A percentile compares a stretch with the other conserved stretches of the same genome.
These are phyloP conservation scores for Brachyhypopomus occidentalis DNA, from an alignment of 2,113 vertebrate genomes.

Conservation along the genomic window DNA sequence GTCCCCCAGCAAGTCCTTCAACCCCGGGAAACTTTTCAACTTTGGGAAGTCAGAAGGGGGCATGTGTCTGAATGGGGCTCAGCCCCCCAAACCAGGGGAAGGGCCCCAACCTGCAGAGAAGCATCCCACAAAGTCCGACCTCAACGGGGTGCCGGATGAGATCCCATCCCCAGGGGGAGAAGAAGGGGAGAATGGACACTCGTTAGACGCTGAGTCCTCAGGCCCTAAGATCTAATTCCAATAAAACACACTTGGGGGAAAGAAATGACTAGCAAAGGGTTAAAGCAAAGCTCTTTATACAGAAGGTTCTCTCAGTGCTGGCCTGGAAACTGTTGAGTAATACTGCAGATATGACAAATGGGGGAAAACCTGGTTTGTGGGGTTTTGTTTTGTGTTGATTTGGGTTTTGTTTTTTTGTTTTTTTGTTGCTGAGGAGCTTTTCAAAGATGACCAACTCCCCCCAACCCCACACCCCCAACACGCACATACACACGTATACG, in stretches of 20 bases:
- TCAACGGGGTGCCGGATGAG: constrained; percentile 81
- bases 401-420: neutral
- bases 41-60: constrained; percentile 84
- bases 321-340: constrained; percentile 53
- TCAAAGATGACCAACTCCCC: constrained; percentile 56
- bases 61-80: constrained; percentile 80
- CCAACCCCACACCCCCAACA: neutral
- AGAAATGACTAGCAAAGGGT: constrained; percentile 35
- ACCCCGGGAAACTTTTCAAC: constrained; percentile 92
- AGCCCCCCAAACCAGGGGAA: constrained; percentile 62
- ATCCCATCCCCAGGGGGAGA: constrained; percentile 71
- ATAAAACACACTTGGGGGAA: neutral
- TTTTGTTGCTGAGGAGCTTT: constrained; percentile 58
- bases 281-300: constrained; percentile 36
- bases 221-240: constrained; percentile 68
- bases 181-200: constrained; percentile 70
- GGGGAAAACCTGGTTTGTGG: neutral
- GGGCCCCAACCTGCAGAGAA: constrained; percentile 62
- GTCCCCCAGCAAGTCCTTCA: constrained; percentile 94
- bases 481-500: constrained; percentile 33
- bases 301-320: constrained; percentile 48
- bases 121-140: constrained; percentile 73
- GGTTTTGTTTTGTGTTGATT: neutral
- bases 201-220: constrained; percentile 65
- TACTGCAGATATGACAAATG: constrained; percentile 39